Evolutionary conservation across 1,140 invertebrate genomes (phyloP).

Genomic region (Chrysoperla carnea): DNA sequence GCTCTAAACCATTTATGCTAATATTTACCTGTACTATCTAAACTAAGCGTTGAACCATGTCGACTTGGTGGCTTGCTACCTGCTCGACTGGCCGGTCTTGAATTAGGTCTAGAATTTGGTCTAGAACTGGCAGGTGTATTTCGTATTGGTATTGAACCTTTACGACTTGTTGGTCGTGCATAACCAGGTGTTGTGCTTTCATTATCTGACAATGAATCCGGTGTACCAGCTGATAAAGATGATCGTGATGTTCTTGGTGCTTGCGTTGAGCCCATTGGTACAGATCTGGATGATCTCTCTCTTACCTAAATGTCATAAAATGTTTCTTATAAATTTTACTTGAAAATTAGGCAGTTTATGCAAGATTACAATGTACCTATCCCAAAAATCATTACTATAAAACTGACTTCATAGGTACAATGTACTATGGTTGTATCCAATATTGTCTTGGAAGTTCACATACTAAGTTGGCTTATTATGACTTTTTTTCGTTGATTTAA

Average conservation of each 20-base stretch:
- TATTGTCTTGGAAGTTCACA: no score
- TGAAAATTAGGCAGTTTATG: neutral
- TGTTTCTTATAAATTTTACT: neutral
- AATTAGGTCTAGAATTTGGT: slow-evolving; percentile 46
- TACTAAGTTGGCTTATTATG: no score
- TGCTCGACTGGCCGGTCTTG: slow-evolving; percentile 60
- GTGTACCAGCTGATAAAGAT: slow-evolving; percentile 61
- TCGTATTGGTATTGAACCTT: slow-evolving; percentile 31
- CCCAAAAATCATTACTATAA: neutral
- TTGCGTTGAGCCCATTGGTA: slow-evolving; percentile 51
- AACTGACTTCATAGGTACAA: no score
- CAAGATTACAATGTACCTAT: neutral
- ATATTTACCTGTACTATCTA: slow-evolving; percentile 68
- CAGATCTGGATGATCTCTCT: slow-evolving; percentile 68
- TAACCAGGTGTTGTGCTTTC: slow-evolving; percentile 44
- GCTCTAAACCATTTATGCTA: neutral
- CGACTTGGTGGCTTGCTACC: slow-evolving; percentile 81
- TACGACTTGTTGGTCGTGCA: slow-evolving; percentile 21
- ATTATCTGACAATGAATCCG: slow-evolving; percentile 73
- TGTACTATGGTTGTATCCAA: no score
- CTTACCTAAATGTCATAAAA: slow-evolving; percentile 46
- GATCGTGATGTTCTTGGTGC: slow-evolving; percentile 43
- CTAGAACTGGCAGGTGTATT: slow-evolving; percentile 39
- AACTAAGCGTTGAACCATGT: slow-evolving; percentile 78
- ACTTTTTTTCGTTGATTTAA: no score